phyloP scores from a whole-genome alignment of 2,888 invertebrate genomes.

The Scaptomyza flava region DNA sequence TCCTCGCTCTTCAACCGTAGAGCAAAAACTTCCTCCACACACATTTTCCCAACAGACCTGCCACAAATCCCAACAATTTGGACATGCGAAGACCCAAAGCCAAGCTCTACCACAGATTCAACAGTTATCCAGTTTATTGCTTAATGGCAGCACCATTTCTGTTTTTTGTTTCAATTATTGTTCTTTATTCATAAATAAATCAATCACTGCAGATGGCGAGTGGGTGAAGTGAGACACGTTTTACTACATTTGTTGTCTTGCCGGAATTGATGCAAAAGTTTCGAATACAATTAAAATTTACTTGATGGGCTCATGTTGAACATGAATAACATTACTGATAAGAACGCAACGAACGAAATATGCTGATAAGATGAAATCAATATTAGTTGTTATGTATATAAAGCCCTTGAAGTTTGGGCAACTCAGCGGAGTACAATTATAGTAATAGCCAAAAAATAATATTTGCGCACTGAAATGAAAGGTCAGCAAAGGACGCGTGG shows the following conservation, averaged over 20 bases:
- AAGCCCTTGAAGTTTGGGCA: constrained; percentile 51
- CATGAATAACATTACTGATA: constrained; percentile 54
- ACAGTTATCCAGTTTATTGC: background rate
- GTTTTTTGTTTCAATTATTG: background rate
- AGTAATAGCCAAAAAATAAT: constrained; percentile 63
- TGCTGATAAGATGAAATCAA: constrained; percentile 52
- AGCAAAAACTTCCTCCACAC: background rate
- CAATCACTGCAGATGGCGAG: constrained; percentile 41
- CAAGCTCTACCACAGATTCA: background rate
- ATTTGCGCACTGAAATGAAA: constrained; percentile 62
- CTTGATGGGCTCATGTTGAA: constrained; percentile 52
- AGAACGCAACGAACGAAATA: constrained; percentile 32
- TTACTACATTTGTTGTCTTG: constrained; percentile 42
- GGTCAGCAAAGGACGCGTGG: constrained; percentile 41
- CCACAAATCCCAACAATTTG: constrained; percentile 7
- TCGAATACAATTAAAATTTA: constrained; percentile 70
- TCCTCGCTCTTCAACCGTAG: background rate
- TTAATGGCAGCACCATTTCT: background rate
- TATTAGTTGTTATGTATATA: constrained; percentile 51
- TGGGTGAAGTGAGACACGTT: constrained; percentile 20
- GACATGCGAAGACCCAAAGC: background rate
- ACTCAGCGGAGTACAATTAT: constrained; percentile 62
- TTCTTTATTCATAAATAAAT: constrained; percentile 45
- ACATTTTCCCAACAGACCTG: background rate
- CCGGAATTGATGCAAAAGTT: constrained; percentile 52